Percentiles rank a stretch among this genome's conserved stretches.
These are phyloP conservation scores for Hystrix cristata DNA, from an alignment of 2,113 vertebrate species.

Conservation along the genomic window DNA sequence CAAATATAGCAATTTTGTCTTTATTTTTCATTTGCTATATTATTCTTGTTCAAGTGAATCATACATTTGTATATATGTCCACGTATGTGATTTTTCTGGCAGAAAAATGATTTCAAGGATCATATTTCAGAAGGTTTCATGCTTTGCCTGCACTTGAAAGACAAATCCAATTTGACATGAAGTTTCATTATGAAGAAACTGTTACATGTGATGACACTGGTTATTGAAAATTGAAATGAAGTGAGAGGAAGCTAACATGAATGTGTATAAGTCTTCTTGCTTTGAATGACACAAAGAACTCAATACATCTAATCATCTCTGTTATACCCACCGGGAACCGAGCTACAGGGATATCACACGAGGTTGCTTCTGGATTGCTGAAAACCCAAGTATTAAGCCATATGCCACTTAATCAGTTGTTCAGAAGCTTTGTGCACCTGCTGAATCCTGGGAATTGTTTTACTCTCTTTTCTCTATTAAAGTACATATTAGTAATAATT, in stretches of 20 bases:
- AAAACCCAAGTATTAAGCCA: slow-evolving; percentile 85
- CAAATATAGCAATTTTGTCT: slow-evolving; percentile 37
- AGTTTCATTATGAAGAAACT: slow-evolving; percentile 87
- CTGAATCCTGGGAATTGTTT: slow-evolving; percentile 68
- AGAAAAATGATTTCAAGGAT: slow-evolving; percentile 76
- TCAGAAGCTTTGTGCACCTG: slow-evolving; percentile 84
- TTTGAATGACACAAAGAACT: slow-evolving; percentile 88
- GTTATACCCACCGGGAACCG: slow-evolving; percentile 85
- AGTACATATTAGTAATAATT: slow-evolving; percentile 74
- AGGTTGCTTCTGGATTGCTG: slow-evolving; percentile 85
- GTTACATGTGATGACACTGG: slow-evolving; percentile 86
- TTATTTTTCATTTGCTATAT: slow-evolving; percentile 44
- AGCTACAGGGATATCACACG: slow-evolving; percentile 79
- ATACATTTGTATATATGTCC: not conserved
- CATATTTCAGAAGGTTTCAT: slow-evolving; percentile 79
- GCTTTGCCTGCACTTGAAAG: slow-evolving; percentile 82
- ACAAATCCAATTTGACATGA: slow-evolving; percentile 85
- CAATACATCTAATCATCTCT: slow-evolving; percentile 88
- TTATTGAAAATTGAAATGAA: slow-evolving; percentile 91
- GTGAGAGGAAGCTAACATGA: slow-evolving; percentile 86
- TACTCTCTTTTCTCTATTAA: slow-evolving; percentile 71
- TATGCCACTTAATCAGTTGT: slow-evolving; percentile 84
- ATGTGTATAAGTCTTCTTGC: slow-evolving; percentile 83
- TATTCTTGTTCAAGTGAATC: not conserved
- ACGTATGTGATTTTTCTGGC: slow-evolving; percentile 50